phyloP scores from a whole-genome alignment of 2,888 invertebrate species.

The Drosophila meridiana region DNA sequence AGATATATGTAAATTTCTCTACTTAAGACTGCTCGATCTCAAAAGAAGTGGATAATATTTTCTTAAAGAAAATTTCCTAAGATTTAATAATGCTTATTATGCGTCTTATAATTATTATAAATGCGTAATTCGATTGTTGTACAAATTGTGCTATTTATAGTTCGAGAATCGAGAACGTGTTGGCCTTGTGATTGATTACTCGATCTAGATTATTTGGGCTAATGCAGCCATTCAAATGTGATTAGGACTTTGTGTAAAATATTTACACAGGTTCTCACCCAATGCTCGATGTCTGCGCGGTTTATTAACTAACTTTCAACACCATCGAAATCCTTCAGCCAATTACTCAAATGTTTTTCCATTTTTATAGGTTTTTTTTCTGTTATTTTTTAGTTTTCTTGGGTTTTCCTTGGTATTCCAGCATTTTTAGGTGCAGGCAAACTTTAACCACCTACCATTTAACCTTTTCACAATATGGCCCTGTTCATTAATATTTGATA shows the following conservation, averaged over 20 bases:
- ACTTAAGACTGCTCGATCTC: not conserved
- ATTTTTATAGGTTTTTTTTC: not conserved
- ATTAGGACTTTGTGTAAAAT: constrained; percentile 63
- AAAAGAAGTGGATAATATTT: not conserved
- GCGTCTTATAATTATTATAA: constrained; percentile 6
- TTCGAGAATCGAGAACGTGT: constrained; percentile 7
- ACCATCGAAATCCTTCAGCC: constrained; percentile 4
- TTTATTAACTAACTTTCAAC: constrained; percentile 26
- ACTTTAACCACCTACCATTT: constrained; percentile 28
- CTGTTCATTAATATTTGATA: constrained; percentile 58
- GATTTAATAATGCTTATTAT: not conserved
- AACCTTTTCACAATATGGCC: constrained; percentile 19
- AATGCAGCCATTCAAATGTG: constrained; percentile 62
- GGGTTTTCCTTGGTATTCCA: not conserved
- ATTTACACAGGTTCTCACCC: constrained; percentile 53
- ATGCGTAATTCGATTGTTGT: constrained; percentile 14
- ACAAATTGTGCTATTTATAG: constrained; percentile 25
- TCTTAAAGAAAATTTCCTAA: too few relatives aligned
- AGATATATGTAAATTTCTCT: not conserved
- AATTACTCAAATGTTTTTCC: constrained; percentile 21
- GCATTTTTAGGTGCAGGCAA: constrained; percentile 40
- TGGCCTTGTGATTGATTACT: constrained; percentile 38
- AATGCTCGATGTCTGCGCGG: constrained; percentile 10
- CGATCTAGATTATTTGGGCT: constrained; percentile 40
- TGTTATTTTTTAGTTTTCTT: not conserved